phyloP scores from a whole-genome alignment of 2,888 invertebrate genomes.

The Hirudinaria manillensis region DNA sequence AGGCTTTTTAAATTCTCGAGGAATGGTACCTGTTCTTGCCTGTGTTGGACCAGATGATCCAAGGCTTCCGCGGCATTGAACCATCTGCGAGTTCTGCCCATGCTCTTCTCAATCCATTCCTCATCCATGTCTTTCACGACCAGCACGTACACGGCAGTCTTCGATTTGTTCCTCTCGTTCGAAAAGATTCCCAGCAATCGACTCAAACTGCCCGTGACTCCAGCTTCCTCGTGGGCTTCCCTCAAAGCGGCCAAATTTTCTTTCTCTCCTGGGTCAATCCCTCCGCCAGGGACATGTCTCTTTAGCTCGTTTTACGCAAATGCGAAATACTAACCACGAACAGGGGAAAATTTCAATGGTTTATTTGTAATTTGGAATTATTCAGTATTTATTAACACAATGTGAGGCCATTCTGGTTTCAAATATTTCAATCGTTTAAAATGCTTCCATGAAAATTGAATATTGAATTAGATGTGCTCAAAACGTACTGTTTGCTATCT shows the following conservation, averaged over 20 bases:
- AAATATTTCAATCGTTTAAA: too few relatives aligned
- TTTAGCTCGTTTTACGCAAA: neutral
- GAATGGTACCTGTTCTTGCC: constrained; percentile 15
- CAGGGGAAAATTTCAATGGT: neutral
- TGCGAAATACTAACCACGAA: neutral
- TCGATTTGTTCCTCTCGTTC: constrained; percentile 83
- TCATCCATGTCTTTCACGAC: constrained; percentile 11
- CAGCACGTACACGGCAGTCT: constrained; percentile 71
- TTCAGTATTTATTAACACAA: too few relatives aligned
- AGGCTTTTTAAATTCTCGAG: constrained; percentile 45
- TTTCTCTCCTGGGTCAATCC: constrained; percentile 82
- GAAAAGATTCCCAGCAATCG: constrained; percentile 88
- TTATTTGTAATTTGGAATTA: too few relatives aligned
- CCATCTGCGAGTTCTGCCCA: constrained; percentile 20
- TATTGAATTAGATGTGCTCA: neutral
- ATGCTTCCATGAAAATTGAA: neutral
- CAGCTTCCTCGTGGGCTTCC: constrained; percentile 91
- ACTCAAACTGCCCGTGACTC: constrained; percentile 81
- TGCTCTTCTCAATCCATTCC: constrained; percentile 20
- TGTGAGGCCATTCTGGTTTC: neutral
- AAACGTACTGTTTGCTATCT: neutral
- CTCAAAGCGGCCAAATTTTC: constrained; percentile 82
- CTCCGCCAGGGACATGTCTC: constrained; percentile 77
- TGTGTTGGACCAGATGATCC: constrained; percentile 2
- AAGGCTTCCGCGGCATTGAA: neutral